Evolutionary conservation across 2,888 invertebrate species (phyloP).

Genomic region (Acronicta alni): DNA sequence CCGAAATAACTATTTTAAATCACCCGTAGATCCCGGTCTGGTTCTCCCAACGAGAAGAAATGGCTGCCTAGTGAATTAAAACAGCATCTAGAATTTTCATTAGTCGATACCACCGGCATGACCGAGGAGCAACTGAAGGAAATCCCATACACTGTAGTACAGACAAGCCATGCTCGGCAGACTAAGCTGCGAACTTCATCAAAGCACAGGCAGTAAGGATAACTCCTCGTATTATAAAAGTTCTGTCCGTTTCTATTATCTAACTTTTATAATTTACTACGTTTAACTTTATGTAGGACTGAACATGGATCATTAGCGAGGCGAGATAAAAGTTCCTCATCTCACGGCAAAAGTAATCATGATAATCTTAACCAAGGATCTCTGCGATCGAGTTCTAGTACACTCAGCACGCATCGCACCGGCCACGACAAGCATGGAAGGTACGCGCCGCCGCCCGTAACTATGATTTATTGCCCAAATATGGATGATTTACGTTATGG

Average conservation of each 20-base stretch:
- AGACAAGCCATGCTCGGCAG: slow-evolving; percentile 91
- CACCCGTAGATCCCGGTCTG: slow-evolving; percentile 88
- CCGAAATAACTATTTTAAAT: neutral
- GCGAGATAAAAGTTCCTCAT: slow-evolving; percentile 78
- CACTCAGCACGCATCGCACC: slow-evolving; percentile 72
- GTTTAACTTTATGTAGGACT: slow-evolving; percentile 44
- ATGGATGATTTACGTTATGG: slow-evolving; percentile 54
- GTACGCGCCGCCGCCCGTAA: slow-evolving; percentile 41
- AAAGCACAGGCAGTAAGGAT: slow-evolving; percentile 80
- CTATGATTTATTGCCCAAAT: slow-evolving; percentile 50
- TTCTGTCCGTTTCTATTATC: neutral
- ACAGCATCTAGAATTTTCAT: slow-evolving; percentile 95
- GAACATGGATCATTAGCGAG: slow-evolving; percentile 84
- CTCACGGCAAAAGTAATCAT: slow-evolving; percentile 76
- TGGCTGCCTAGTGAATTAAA: slow-evolving; percentile 94
- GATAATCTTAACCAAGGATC: slow-evolving; percentile 87
- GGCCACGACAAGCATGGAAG: slow-evolving; percentile 56
- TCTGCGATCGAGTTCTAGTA: slow-evolving; percentile 89
- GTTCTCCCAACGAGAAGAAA: slow-evolving; percentile 92
- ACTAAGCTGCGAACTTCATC: slow-evolving; percentile 87
- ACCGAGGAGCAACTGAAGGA: slow-evolving; percentile 95
- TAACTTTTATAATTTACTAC: neutral
- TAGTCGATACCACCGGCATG: slow-evolving; percentile 97
- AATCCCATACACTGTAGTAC: slow-evolving; percentile 96
- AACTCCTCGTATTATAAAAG: slow-evolving; percentile 17